Conservation (phyloP, 2,113 vertebrate species). For the Micronycteris hirsuta region DNA sequence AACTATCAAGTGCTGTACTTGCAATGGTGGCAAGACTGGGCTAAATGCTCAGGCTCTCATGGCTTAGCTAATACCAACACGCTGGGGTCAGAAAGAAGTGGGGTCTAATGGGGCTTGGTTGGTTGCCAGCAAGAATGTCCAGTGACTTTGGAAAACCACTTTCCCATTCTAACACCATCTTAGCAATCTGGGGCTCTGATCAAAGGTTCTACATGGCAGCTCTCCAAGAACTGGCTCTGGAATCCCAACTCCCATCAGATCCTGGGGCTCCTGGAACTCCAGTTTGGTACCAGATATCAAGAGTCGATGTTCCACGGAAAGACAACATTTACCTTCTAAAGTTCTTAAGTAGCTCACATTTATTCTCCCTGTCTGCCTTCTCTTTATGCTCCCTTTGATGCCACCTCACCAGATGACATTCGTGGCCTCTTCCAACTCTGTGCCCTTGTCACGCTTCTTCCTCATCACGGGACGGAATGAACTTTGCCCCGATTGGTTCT, state of each 20-base stretch:
- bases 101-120: not conserved
- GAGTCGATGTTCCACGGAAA: not conserved
- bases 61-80: not conserved
- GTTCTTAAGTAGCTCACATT: not conserved
- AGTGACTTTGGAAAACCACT: not conserved
- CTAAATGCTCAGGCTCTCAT: rapidly evolving
- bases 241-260: not conserved
- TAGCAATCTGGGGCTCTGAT: not conserved
- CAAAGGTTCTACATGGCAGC: not conserved
- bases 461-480: not conserved
- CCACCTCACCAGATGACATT: rapidly evolving
- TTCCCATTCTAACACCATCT: not conserved
- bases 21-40: not conserved
- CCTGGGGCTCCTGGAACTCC: not conserved
- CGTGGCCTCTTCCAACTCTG: rapidly evolving
- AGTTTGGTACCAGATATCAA: not conserved
- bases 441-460: not conserved
- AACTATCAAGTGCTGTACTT: not conserved
- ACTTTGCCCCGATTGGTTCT: not conserved
- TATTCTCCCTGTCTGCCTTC: not conserved
- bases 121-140: not conserved
- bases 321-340: not conserved
- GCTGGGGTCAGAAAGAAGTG: not conserved
- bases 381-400: not conserved
- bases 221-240: not conserved